These are phyloP conservation scores for Thinocorus orbignyianus DNA, from an alignment of 2,113 vertebrate species.

Conservation along the genomic window DNA sequence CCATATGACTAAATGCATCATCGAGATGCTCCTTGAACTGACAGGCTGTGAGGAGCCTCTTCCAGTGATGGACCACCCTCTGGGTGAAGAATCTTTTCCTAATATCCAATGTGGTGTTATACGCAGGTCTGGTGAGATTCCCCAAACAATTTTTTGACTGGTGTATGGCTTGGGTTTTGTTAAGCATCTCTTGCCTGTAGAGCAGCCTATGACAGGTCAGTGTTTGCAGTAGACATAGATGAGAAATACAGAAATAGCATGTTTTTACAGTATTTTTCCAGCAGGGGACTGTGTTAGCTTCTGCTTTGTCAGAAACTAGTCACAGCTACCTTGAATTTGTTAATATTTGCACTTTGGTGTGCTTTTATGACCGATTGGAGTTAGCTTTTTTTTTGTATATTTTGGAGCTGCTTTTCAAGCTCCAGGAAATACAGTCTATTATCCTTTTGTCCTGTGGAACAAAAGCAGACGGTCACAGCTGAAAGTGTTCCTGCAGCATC, in stretches of 20 bases:
- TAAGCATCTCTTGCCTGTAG: background rate
- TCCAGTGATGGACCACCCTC: background rate
- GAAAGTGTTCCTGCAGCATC: background rate
- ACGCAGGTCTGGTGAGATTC: background rate
- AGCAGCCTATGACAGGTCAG: background rate
- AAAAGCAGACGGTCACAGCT: background rate
- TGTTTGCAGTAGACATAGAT: background rate
- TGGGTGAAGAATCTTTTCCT: background rate
- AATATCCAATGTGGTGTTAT: background rate
- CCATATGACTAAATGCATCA: accelerated
- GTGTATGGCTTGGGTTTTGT: background rate
- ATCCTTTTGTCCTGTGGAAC: background rate
- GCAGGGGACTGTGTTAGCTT: conserved; percentile 51
- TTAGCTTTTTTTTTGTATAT: background rate
- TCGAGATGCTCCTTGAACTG: background rate
- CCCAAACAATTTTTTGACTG: background rate
- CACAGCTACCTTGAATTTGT: background rate
- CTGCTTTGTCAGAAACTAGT: background rate
- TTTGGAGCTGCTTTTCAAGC: background rate
- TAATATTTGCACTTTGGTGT: background rate
- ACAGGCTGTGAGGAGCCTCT: background rate
- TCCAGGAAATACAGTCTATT: background rate
- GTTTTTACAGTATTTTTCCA: conserved; percentile 36
- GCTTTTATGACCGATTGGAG: background rate
- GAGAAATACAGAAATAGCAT: background rate